A percentile compares a stretch with the other conserved stretches of the same genome.
Evolutionary conservation across 2,888 invertebrate genomes (phyloP).

Genomic region (Melieria crassipennis): DNA sequence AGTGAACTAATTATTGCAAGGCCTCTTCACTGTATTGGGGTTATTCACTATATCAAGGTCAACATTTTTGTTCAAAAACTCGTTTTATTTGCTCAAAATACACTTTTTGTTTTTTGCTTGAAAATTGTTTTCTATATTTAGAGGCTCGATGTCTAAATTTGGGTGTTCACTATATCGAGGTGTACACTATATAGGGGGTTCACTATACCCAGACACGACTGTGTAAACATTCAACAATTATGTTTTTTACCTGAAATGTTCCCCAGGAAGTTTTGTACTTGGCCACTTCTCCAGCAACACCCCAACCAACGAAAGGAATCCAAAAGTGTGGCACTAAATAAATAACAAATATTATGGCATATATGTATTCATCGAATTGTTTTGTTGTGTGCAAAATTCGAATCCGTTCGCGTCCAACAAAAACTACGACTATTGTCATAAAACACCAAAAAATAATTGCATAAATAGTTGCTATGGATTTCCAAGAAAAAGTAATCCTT

Average conservation of each 20-base stretch:
- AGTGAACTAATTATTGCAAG: no score
- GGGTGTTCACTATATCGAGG: no score
- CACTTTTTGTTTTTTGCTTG: no score
- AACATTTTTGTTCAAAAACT: no score
- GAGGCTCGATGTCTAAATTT: no score
- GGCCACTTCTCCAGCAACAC: slow-evolving; percentile 75
- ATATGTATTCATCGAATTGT: slow-evolving; percentile 77
- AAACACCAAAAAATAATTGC: slow-evolving; percentile 73
- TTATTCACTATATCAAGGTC: no score
- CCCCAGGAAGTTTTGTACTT: slow-evolving; percentile 77
- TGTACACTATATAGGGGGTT: no score
- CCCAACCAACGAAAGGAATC: slow-evolving; percentile 76
- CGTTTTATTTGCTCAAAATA: no score
- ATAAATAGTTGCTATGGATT: slow-evolving; percentile 72
- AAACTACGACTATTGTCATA: slow-evolving; percentile 70
- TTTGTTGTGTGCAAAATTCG: slow-evolving; percentile 71
- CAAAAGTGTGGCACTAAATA: slow-evolving; percentile 77
- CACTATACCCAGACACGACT: no score
- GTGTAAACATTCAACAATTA: no score
- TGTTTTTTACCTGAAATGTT: slow-evolving; percentile 70
- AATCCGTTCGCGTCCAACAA: slow-evolving; percentile 72
- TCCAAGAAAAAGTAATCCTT: slow-evolving; percentile 73
- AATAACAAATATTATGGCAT: slow-evolving; percentile 74
- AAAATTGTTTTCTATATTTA: no score
- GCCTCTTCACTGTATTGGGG: no score